Percentiles rank a stretch among this genome's conserved stretches.
Conservation (phyloP, 2,797 vertebrate genomes). For the Xenops minutus region DNA sequence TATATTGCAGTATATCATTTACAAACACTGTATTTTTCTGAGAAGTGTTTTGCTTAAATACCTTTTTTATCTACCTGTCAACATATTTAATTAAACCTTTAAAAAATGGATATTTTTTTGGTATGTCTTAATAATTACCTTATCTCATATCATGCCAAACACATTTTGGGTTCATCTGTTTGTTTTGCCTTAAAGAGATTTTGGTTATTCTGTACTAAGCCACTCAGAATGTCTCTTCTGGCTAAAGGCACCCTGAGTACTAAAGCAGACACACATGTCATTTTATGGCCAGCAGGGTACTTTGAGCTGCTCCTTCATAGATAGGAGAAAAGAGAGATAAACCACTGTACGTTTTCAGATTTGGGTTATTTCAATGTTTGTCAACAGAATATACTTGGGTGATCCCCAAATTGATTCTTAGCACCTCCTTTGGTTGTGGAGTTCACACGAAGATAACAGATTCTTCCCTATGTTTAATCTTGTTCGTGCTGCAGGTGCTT, state of each 20-base stretch:
- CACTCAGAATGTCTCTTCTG: background rate
- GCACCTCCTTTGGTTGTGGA: background rate
- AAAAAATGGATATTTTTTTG: background rate
- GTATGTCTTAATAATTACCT: background rate
- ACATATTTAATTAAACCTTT: background rate
- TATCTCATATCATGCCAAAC: background rate
- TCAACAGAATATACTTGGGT: background rate
- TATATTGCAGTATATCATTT: background rate
- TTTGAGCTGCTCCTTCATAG: background rate
- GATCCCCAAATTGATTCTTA: background rate
- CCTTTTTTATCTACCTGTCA: background rate
- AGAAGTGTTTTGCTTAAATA: constrained; percentile 50
- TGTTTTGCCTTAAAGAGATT: background rate
- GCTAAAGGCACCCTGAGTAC: accelerated
- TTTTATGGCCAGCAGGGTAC: background rate
- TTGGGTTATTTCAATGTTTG: background rate
- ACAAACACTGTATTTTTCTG: constrained; percentile 51
- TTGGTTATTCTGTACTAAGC: background rate
- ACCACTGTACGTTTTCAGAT: background rate
- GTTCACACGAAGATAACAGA: background rate
- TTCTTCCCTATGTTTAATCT: background rate
- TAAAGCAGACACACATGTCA: background rate
- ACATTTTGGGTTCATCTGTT: background rate
- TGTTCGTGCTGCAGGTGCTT: background rate
- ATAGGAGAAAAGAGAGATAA: background rate